A percentile compares a stretch with the other conserved stretches of the same genome.
phyloP scores from a whole-genome alignment of 2,888 invertebrate species.

The Drosophila imparisetae region DNA sequence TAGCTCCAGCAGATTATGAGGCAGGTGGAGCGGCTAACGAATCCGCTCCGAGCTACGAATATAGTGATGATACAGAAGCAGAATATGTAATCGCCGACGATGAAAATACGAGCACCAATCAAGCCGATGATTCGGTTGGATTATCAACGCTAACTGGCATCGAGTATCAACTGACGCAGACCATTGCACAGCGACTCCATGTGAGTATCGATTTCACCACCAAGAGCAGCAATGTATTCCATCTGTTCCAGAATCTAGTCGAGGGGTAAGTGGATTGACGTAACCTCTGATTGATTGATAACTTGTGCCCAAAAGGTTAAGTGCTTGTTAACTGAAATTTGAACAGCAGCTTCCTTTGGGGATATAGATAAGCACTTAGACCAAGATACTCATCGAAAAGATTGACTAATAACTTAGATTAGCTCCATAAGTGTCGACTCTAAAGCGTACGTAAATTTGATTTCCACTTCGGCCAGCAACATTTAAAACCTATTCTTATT shows the following conservation, averaged over 20 bases:
- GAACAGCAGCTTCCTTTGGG: background rate
- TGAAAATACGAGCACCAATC: background rate
- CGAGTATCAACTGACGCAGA: slow-evolving; percentile 81
- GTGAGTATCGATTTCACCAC: slow-evolving; percentile 74
- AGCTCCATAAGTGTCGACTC: background rate
- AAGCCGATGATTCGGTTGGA: background rate
- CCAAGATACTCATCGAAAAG: background rate
- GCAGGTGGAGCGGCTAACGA: slow-evolving; percentile 5
- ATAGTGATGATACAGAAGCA: slow-evolving; percentile 22
- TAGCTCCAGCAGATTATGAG: slow-evolving; percentile 22
- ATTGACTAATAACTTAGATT: background rate
- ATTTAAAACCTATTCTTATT: background rate
- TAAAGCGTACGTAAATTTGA: background rate
- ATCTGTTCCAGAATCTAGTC: slow-evolving; percentile 80
- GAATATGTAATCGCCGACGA: slow-evolving; percentile 1
- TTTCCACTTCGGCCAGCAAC: background rate
- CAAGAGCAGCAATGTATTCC: slow-evolving; percentile 78
- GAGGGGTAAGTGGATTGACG: slow-evolving; percentile 72
- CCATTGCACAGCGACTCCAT: slow-evolving; percentile 80
- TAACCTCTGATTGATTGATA: background rate
- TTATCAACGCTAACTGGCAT: slow-evolving; percentile 71
- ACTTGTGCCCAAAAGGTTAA: background rate
- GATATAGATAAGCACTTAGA: background rate
- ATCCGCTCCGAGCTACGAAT: slow-evolving; percentile 31
- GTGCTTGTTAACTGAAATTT: background rate